Conservation (phyloP, 1,140 invertebrate genomes). For the Ctenoplectra terminalis region DNA sequence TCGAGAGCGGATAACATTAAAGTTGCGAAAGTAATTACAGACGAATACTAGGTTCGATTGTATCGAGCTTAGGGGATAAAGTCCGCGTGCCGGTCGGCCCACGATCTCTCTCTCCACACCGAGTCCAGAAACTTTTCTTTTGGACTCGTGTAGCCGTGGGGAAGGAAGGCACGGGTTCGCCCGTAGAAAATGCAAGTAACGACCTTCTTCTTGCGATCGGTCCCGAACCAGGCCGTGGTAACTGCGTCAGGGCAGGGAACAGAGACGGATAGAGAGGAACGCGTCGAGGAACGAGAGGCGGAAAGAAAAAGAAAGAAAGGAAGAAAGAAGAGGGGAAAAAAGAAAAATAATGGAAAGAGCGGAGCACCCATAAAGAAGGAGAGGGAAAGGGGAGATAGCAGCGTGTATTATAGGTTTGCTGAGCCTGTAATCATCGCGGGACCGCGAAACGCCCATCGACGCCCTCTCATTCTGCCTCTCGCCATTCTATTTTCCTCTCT, state of each 20-base stretch:
- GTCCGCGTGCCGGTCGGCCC: not conserved
- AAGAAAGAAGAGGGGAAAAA: not conserved
- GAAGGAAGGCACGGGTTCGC: conserved; percentile 1
- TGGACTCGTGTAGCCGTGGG: conserved; percentile 13
- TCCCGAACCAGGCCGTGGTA: conserved; percentile 1
- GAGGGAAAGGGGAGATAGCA: conserved; percentile 64
- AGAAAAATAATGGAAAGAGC: conserved; percentile 54
- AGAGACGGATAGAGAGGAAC: not conserved
- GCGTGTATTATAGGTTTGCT: conserved; percentile 81
- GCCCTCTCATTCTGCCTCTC: conserved; percentile 72
- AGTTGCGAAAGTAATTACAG: conserved; percentile 46
- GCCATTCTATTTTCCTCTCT: conserved; percentile 69
- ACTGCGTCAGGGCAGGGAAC: not conserved
- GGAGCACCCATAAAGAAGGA: conserved; percentile 46
- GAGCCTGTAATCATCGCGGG: conserved; percentile 82
- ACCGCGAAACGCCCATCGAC: conserved; percentile 82
- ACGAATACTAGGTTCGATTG: conserved; percentile 28
- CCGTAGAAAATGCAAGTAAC: conserved; percentile 55
- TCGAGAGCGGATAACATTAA: conserved; percentile 9
- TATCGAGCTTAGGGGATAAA: conserved; percentile 21
- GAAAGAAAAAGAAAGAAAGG: not conserved
- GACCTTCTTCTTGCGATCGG: conserved; percentile 28
- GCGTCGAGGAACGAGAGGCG: not conserved
- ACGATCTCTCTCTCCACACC: not conserved
- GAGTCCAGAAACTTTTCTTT: conserved; percentile 29